phyloP scores from a whole-genome alignment of 2,113 vertebrate species.

The Pollimyrus isidori region DNA sequence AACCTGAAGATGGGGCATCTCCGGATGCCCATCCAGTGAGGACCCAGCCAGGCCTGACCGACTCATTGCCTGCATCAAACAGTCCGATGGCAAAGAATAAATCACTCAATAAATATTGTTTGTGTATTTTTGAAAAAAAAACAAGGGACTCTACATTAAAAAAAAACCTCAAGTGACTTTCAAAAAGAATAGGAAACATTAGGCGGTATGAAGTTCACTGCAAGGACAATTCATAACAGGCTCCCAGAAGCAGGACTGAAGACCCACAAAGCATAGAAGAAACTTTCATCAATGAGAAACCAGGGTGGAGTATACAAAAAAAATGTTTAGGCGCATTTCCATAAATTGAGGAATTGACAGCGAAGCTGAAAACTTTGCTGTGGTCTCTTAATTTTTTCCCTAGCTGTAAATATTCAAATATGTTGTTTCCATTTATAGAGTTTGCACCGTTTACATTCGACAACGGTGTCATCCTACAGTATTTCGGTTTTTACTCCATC shows the following conservation, averaged over 20 bases:
- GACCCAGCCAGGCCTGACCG: slow-evolving; percentile 75
- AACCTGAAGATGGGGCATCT: slow-evolving; percentile 78
- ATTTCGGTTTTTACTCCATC: background rate
- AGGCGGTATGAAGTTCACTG: background rate
- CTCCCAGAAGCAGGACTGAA: background rate
- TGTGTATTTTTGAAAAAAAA: background rate
- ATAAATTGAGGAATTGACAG: background rate
- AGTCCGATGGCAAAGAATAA: background rate
- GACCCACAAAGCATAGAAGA: background rate
- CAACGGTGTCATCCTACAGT: background rate
- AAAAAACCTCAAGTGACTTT: no score
- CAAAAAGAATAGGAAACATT: background rate
- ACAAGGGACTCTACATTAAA: background rate
- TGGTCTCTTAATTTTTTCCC: background rate
- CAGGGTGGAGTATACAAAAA: background rate
- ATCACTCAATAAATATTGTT: background rate
- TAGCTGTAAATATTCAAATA: background rate
- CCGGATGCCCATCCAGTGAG: slow-evolving; percentile 80
- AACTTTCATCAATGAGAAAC: background rate
- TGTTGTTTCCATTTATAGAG: background rate
- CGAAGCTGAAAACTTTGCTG: background rate
- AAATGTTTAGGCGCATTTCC: background rate
- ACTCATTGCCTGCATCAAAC: slow-evolving; percentile 64
- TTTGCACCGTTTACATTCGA: background rate
- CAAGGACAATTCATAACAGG: background rate